These are phyloP conservation scores for Pachyrhynchus sulphureomaculatus DNA, from an alignment of 1,140 invertebrate species.

Conservation along the genomic window DNA sequence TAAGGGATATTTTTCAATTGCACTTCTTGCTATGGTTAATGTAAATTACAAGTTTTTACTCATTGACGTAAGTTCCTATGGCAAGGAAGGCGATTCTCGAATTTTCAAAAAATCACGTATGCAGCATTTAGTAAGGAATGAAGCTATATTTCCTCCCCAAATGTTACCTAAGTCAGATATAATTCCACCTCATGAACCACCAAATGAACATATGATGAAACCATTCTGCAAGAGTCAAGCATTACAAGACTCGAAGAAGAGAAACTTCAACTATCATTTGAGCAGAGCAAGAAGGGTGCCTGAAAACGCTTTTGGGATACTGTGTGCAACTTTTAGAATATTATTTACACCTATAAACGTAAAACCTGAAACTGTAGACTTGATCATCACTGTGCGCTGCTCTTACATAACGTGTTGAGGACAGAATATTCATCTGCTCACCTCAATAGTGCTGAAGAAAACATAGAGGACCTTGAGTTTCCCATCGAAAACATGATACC, in stretches of 20 bases:
- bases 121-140: background rate
- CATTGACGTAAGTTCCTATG: no score
- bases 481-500: no score
- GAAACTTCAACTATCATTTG: slow-evolving; percentile 54
- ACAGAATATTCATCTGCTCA: slow-evolving; percentile 10
- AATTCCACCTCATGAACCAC: slow-evolving; percentile 30
- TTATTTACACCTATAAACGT: slow-evolving; percentile 44
- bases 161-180: slow-evolving; percentile 4
- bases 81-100: no score
- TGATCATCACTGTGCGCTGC: slow-evolving; percentile 38
- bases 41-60: no score
- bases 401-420: slow-evolving; percentile 38
- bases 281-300: slow-evolving; percentile 46
- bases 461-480: no score
- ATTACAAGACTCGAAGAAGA: slow-evolving; percentile 35
- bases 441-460: background rate
- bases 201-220: slow-evolving; percentile 39
- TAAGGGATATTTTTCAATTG: background rate
- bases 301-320: slow-evolving; percentile 53
- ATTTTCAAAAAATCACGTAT: background rate
- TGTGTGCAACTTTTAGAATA: slow-evolving; percentile 44
- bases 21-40: background rate
- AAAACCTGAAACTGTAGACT: slow-evolving; percentile 40
- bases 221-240: slow-evolving; percentile 23
- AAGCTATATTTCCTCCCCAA: background rate